Evolutionary conservation across 2,797 vertebrate species (phyloP).

Genomic region (Spondyliosoma cantharus): DNA sequence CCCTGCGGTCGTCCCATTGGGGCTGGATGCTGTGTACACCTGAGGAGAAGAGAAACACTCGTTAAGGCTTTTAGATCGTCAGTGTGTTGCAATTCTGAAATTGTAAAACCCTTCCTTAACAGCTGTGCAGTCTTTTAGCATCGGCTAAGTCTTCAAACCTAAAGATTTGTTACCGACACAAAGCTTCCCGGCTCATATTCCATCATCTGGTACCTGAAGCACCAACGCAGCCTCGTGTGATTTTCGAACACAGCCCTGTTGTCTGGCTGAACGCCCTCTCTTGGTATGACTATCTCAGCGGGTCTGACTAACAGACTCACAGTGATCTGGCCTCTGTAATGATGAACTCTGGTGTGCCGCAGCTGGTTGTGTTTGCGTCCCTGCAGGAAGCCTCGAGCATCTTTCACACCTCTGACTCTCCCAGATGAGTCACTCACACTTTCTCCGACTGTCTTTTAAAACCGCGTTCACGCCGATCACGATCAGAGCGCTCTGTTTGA

Average conservation of each 20-base stretch:
- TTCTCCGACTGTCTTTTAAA: slow-evolving; percentile 7
- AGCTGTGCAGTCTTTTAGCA: neutral
- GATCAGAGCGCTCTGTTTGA: neutral
- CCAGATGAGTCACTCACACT: slow-evolving; percentile 43
- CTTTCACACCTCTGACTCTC: slow-evolving; percentile 50
- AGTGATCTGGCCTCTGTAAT: slow-evolving; percentile 1
- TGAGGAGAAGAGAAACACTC: slow-evolving; percentile 56
- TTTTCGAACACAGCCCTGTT: neutral
- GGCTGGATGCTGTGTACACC: slow-evolving; percentile 88
- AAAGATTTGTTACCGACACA: neutral
- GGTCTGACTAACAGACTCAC: neutral
- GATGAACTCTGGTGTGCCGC: slow-evolving; percentile 15
- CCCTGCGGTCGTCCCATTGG: slow-evolving; percentile 89
- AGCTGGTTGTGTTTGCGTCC: slow-evolving; percentile 22
- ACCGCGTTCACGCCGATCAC: neutral
- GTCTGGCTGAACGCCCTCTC: neutral
- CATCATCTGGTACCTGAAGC: neutral
- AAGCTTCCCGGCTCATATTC: neutral
- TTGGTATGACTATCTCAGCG: neutral
- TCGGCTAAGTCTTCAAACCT: neutral
- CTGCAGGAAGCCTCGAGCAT: slow-evolving; percentile 18
- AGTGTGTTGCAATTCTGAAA: neutral
- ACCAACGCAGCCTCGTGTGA: neutral
- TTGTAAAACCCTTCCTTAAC: neutral
- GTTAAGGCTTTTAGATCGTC: neutral